Percentiles rank a stretch among this genome's conserved stretches.
Evolutionary conservation across 2,113 vertebrate genomes (phyloP).

Genomic region (Oxygymnocypris stewartii): DNA sequence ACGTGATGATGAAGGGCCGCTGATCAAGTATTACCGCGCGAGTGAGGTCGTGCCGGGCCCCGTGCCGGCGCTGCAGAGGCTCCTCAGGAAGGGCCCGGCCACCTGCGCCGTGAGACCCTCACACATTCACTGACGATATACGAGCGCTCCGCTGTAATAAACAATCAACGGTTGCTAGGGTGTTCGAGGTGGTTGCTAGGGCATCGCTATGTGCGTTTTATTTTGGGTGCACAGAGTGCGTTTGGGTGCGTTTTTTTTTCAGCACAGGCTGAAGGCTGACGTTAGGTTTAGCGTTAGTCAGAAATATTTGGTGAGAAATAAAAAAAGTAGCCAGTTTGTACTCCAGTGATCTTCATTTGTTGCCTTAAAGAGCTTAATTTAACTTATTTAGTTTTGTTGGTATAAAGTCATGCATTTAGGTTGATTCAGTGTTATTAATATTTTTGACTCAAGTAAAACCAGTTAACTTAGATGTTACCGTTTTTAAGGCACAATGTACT

Average conservation of each 20-base stretch:
- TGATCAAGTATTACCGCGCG: slow-evolving; percentile 60
- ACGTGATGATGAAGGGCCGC: fast-evolving
- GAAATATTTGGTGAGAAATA: too few relatives aligned
- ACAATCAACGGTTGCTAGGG: not conserved
- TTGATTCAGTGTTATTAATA: not conserved
- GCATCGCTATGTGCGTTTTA: not conserved
- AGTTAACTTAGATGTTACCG: not conserved
- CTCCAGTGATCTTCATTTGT: not conserved
- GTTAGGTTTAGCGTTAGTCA: too few relatives aligned
- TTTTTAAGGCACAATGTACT: too few relatives aligned
- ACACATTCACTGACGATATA: not conserved
- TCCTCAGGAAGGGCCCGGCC: slow-evolving; percentile 67
- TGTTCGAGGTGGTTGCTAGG: too few relatives aligned
- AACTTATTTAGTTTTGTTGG: not conserved
- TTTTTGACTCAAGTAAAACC: not conserved
- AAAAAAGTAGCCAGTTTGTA: too few relatives aligned
- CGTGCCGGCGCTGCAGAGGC: slow-evolving; percentile 52
- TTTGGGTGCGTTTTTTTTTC: too few relatives aligned
- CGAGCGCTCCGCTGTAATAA: not conserved
- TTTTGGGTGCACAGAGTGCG: not conserved
- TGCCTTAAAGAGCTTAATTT: not conserved
- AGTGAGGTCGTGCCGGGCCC: slow-evolving; percentile 13
- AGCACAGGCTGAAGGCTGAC: not conserved
- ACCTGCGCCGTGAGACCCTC: slow-evolving; percentile 56
- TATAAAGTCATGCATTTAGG: not conserved